phyloP scores from a whole-genome alignment of 2,797 vertebrate species.

The Malacoctenus gilli region DNA sequence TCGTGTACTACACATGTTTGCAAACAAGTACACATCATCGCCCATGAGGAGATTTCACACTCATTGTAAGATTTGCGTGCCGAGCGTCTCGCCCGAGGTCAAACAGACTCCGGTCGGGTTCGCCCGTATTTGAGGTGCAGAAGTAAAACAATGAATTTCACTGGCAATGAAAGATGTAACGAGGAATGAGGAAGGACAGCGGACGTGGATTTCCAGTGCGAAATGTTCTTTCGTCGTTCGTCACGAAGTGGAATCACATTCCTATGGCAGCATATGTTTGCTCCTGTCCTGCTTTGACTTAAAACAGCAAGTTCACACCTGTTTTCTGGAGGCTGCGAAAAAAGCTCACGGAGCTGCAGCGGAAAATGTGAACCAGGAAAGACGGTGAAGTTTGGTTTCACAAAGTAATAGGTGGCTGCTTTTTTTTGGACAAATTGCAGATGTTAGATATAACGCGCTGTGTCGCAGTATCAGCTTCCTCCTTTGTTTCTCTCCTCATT shows the following conservation, averaged over 20 bases:
- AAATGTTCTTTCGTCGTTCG: too few relatives aligned
- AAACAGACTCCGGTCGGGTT: too few relatives aligned
- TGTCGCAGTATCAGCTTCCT: not conserved
- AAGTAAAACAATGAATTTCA: not conserved
- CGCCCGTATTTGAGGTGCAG: too few relatives aligned
- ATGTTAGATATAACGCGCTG: not conserved
- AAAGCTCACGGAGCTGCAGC: conserved; percentile 7
- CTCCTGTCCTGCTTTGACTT: conserved; percentile 1
- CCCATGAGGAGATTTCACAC: too few relatives aligned
- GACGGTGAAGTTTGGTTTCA: conserved; percentile 1
- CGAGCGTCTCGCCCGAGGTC: too few relatives aligned
- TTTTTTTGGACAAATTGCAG: not conserved
- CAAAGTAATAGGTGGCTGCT: not conserved
- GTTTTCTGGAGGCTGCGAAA: conserved; percentile 1
- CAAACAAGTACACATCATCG: too few relatives aligned
- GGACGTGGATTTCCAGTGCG: too few relatives aligned
- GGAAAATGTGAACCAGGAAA: not conserved
- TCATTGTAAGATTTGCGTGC: too few relatives aligned
- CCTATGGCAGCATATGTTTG: conserved; percentile 1
- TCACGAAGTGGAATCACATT: conserved; percentile 6
- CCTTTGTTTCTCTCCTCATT: not conserved
- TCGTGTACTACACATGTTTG: too few relatives aligned
- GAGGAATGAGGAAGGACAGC: too few relatives aligned
- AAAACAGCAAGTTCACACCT: conserved; percentile 27
- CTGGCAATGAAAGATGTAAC: not conserved